phyloP scores from a whole-genome alignment of 2,797 vertebrate genomes.

The Catostomus latipinnis region DNA sequence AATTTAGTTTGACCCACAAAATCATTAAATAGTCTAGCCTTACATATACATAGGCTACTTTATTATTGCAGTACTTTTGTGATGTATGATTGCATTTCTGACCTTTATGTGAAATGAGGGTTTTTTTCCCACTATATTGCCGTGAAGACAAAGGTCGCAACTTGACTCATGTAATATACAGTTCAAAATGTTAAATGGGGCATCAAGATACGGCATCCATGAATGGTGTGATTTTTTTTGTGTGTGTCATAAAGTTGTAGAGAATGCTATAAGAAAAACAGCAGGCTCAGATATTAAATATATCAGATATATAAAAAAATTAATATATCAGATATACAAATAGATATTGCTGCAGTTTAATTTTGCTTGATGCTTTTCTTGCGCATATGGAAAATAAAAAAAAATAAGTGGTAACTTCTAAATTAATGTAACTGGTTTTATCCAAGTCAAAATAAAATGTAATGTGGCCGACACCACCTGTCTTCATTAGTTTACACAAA shows the following conservation, averaged over 20 bases:
- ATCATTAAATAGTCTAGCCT: conserved; percentile 74
- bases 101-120: conserved; percentile 84
- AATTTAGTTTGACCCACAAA: conserved; percentile 48
- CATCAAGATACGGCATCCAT: conserved; percentile 30
- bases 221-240: not conserved
- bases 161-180: conserved; percentile 75
- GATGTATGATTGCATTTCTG: conserved; percentile 85
- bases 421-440: no score
- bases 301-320: no score
- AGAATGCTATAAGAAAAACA: not conserved
- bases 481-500: no score
- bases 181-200: conserved; percentile 76
- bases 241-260: not conserved
- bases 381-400: no score
- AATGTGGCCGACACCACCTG: no score
- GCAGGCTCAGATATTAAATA: no score
- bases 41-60: conserved; percentile 78
- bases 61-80: conserved; percentile 78
- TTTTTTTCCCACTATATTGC: conserved; percentile 70
- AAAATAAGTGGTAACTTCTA: no score
- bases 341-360: no score
- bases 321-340: no score
- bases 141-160: conserved; percentile 81
- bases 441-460: no score
- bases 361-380: no score